A percentile compares a stretch with the other conserved stretches of the same genome.
These are phyloP conservation scores for Pararge aegeria DNA, from an alignment of 1,140 invertebrate species.

Conservation along the genomic window DNA sequence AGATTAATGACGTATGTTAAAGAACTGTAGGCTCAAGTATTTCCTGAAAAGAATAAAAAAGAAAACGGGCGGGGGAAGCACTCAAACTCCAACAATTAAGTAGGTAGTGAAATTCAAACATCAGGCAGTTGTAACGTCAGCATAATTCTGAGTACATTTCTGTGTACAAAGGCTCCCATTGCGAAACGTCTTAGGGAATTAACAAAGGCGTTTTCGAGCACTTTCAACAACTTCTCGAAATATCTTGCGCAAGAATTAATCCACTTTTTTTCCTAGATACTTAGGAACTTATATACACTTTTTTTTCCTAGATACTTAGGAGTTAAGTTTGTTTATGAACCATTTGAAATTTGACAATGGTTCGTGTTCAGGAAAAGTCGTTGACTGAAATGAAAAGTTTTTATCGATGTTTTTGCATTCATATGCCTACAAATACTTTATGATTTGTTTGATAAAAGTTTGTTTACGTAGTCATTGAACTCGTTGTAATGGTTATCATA, in stretches of 20 bases:
- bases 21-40: not conserved
- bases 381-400: conserved; percentile 24
- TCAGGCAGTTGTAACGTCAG: conserved; percentile 13
- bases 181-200: conserved; percentile 20
- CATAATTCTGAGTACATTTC: conserved; percentile 31
- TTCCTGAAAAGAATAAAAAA: not conserved
- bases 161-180: conserved; percentile 25
- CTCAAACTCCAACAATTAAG: conserved; percentile 6
- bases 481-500: no score
- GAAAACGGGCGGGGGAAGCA: not conserved
- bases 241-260: conserved; percentile 9
- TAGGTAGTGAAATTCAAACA: conserved; percentile 6
- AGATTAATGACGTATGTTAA: not conserved
- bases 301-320: conserved; percentile 18
- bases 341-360: conserved; percentile 27
- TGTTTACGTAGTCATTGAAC: no score
- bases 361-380: conserved; percentile 22
- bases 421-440: conserved; percentile 5
- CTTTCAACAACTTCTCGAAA: conserved; percentile 24
- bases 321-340: conserved; percentile 20
- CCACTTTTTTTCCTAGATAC: conserved; percentile 19
- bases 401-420: conserved; percentile 7
- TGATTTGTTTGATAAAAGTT: no score
- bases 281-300: no score
- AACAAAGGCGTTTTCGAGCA: conserved; percentile 27